Evolutionary conservation across 2,888 invertebrate species (phyloP), one percentile per base, ranked within the genome.

Genomic region (Drosophila villosipedis): DNA sequence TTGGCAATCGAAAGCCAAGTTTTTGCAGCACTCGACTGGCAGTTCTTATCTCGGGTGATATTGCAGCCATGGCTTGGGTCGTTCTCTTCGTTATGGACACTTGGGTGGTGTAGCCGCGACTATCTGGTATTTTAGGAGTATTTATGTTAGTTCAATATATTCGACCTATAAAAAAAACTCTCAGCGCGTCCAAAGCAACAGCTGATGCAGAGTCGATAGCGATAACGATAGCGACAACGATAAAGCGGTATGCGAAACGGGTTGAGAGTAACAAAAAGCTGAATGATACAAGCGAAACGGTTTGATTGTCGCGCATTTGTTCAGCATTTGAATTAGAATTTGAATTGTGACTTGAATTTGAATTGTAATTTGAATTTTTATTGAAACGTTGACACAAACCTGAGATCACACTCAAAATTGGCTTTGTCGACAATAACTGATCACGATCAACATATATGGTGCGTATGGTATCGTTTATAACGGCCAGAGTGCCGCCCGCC

Each of bases 1-100:
- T 92, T 0, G 96, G 95, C 58, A 97, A 92, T 50, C 96, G 94
- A 77, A 94, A 94, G 22, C 92, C 87, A 52, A 94, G 70, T 49
- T 93, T 92, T 1, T 92, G 73, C 25, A 93, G 75, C 16, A 92
- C 76, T 68, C 92, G 92, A 25, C 93, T 93, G n/a, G 91, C 86
- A 35, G 87, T 84, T 75, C 83, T 83, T 14, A 91, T 73, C 65
- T 87, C 82, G 19, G 89, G 83, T n/a, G 87, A 70, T 43, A 91
- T 52, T 22, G 84, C 76, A 14, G 79, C 59, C 68, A 85, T 85
- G 22, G 72, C 67, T 25, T 25, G 22, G 39, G 19, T 25, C 9
- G 43, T 12, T 68, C 72, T 74, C 53, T 31, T 84, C 31, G 66
- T 59, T 7, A 30, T 39, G 7, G 90, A 83, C 73, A 78, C 76